Evolutionary conservation across 2,888 invertebrate species (phyloP).

Genomic region (Plagodis pulveraria): DNA sequence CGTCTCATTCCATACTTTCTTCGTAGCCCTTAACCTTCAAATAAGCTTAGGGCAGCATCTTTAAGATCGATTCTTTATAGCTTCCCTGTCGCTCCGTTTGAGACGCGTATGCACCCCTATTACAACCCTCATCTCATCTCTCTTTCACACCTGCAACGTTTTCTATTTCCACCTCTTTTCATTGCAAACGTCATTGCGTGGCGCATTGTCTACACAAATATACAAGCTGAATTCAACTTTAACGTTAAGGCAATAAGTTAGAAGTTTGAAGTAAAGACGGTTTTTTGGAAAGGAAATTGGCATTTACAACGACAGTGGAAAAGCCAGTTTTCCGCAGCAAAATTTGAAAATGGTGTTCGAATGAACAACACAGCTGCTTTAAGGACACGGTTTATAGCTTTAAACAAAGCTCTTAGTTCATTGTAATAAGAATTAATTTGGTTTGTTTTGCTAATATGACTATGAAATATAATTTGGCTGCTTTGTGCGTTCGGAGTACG

Average conservation of each 20-base stretch:
- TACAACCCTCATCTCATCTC: slow-evolving; percentile 61
- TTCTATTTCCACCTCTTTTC: slow-evolving; percentile 54
- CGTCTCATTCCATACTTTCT: background rate
- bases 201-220: slow-evolving; percentile 74
- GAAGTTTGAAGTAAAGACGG: slow-evolving; percentile 40
- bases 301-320: slow-evolving; percentile 80
- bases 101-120: slow-evolving; percentile 75
- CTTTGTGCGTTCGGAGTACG: slow-evolving; percentile 63
- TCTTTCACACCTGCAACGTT: slow-evolving; percentile 51
- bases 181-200: slow-evolving; percentile 81
- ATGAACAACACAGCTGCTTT: slow-evolving; percentile 51
- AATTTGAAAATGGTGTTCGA: slow-evolving; percentile 75
- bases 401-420: slow-evolving; percentile 20
- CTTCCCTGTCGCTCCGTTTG: slow-evolving; percentile 56
- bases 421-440: slow-evolving; percentile 46
- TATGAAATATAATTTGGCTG: slow-evolving; percentile 50
- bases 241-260: slow-evolving; percentile 43
- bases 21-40: slow-evolving; percentile 39
- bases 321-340: slow-evolving; percentile 81
- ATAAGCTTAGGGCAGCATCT: slow-evolving; percentile 52
- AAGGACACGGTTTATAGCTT: slow-evolving; percentile 35
- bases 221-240: slow-evolving; percentile 50
- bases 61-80: slow-evolving; percentile 79
- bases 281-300: slow-evolving; percentile 76
- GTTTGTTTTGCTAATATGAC: slow-evolving; percentile 36